Base-by-base conservation (phyloP, 2,797 vertebrate genomes). In the Setipinna tenuifilis region DNA sequence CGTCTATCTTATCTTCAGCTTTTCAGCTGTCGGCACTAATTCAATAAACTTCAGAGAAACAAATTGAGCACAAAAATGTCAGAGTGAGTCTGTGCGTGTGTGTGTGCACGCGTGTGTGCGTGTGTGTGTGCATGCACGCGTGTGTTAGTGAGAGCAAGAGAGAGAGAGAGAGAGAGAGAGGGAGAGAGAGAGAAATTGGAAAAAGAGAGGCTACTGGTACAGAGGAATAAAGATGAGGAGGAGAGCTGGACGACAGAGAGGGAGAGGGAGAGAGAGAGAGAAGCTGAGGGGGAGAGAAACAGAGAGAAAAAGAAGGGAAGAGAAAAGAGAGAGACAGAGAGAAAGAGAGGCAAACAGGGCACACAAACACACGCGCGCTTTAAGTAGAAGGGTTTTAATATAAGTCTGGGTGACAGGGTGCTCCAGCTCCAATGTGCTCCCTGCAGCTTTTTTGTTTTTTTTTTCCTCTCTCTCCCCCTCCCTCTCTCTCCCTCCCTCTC, bases 21-120 rank as follows among this genome's bases (percentile, higher is more conserved):
- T 94, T 94, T 94, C 94, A 95, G 95, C 94, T 93, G 94, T 93
- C 93, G 90, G 93, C 89, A 82, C 92, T 95, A 95, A 95, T 95
- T 95, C 93, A 95, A 95, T 95, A 95, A 95, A 94, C 93, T 94
- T 93, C 92, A 95, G 91, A 93, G 89, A 90, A 93, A 92, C 92
- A 94, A 93, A 94, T 94, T 92, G 92, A 93, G 93, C 90, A 92
- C 89, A 91, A 90, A 85, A 93, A 91, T 89, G 93, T 89, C 81
- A 62, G 58, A n/a, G 87, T 48, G 31, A 23, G 46, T 54, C 19
- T 62, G 25, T 82, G 25, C 11, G 31, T 59, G n/a, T 50, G 35
- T 17, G 58, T 21, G 50, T 35, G 14, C 17, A 28, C 19, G 12
- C 17, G 6, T 75, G 25, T 71, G 65, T 71, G 68, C 0, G 68